Evolutionary conservation across 64 coral and sea anemone species (phyloP), one percentile per base, ranked within the genome.

Genomic region (Hydrozoanthus tunicans): DNA sequence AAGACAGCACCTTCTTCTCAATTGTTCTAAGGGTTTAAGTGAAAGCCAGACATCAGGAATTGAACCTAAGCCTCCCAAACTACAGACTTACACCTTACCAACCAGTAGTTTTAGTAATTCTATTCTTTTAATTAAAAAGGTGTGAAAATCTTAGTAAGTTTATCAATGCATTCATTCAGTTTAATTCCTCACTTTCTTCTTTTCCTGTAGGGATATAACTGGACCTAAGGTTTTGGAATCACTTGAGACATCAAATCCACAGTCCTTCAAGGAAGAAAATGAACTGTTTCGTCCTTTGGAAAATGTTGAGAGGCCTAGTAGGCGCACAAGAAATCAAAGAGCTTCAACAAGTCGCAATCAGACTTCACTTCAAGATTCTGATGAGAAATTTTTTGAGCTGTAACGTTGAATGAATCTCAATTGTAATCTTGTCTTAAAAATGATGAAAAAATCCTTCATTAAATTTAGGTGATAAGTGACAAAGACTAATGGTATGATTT

Each of bases 321-420:
- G 84, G 59, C 56, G 20, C 9, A 43, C 20, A 74, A 59, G 20
- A 11, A 53, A 56, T n/a, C 84, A 88, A 32, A 62, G 10, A 65
- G 54, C 68, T 32, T 88, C 84, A 2, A 9, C 53, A 14, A 73
- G 24, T 12, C 17, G 20, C 6, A 88, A 56, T 9, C 24, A 4
- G 23, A 61, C 10, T 17, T 88, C 84, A 2, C 69, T 88, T 13
- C 84, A 88, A 56, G 84, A 88, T 23, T 88, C 69, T 59, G 84
- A 88, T 60, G 84, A 88, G 9, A 53, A 88, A 55, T 59, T 88
- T 27, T 88, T 88, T 88, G 84, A 88, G 43, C 23, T 88, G 25
- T 88, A 73, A n/a, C 3, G 3, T 4, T 13, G 64, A 82, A 55
- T 55, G 55, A 6, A 6, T 17, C 0, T 73, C 14, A 58, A 20